A percentile compares a stretch with the other conserved stretches of the same genome.
These are phyloP conservation scores for Polymixis lichenea DNA, from an alignment of 2,888 invertebrate genomes.

Conservation along the genomic window DNA sequence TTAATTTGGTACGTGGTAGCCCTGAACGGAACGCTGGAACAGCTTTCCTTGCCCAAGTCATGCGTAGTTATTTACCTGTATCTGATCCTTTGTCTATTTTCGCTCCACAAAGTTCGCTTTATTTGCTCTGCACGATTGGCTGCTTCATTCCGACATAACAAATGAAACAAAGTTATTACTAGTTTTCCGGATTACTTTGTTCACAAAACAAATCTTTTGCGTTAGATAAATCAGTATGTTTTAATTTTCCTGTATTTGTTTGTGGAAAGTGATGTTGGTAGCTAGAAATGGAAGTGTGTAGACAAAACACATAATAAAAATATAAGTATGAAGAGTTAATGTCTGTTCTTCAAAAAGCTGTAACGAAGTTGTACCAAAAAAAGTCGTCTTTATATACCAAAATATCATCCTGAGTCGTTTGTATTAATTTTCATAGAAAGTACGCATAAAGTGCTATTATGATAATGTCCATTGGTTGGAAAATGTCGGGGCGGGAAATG, in stretches of 20 bases:
- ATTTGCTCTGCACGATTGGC: constrained; percentile 87
- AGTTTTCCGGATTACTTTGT: constrained; percentile 82
- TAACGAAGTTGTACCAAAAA: constrained; percentile 25
- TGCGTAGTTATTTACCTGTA: constrained; percentile 88
- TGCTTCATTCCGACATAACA: constrained; percentile 86
- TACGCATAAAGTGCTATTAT: constrained; percentile 66
- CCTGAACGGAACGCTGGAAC: constrained; percentile 80
- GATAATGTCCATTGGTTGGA: constrained; percentile 64
- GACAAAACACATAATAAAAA: constrained; percentile 10
- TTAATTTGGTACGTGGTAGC: constrained; percentile 74
- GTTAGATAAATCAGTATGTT: constrained; percentile 56
- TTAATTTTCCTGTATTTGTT: constrained; percentile 51
- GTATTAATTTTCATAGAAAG: constrained; percentile 72
- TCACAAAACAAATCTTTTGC: constrained; percentile 72
- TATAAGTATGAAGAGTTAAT: constrained; percentile 23
- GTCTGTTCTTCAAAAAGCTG: constrained; percentile 17
- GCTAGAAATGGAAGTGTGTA: constrained; percentile 8
- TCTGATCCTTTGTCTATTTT: constrained; percentile 88
- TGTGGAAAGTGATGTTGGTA: constrained; percentile 21
- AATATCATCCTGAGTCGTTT: constrained; percentile 67
- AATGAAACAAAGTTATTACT: constrained; percentile 86
- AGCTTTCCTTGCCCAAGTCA: constrained; percentile 81
- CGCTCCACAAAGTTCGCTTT: constrained; percentile 86
- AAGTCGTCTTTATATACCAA: constrained; percentile 52
- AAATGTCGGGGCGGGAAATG: constrained; percentile 64